These are phyloP conservation scores for Prunella himalayana DNA, from an alignment of 2,113 vertebrate genomes.

Conservation along the genomic window DNA sequence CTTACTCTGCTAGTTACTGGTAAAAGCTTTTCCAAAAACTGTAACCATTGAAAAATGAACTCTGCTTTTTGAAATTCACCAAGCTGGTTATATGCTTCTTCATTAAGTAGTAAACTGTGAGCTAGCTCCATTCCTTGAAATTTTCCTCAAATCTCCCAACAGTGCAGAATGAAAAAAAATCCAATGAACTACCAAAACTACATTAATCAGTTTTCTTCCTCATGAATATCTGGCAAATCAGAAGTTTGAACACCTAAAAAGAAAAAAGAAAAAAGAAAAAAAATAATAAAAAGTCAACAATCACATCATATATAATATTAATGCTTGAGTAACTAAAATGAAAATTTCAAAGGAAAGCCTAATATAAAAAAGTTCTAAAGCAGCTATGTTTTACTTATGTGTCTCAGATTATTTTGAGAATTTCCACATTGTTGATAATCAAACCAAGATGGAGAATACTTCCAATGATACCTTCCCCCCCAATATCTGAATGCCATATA, in stretches of 20 bases:
- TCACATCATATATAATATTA: background rate
- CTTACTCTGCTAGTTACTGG: slow-evolving; percentile 78
- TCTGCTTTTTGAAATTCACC: slow-evolving; percentile 81
- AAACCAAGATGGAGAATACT: slow-evolving; percentile 2
- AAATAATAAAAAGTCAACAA: background rate
- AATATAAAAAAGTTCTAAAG: background rate
- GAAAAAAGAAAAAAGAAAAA: background rate
- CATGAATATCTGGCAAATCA: background rate
- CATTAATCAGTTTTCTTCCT: background rate
- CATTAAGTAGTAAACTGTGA: slow-evolving; percentile 84
- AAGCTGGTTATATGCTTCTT: slow-evolving; percentile 77
- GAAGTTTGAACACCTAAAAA: slow-evolving; percentile 12
- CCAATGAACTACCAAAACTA: background rate
- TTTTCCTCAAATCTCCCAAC: background rate
- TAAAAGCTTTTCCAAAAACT: slow-evolving; percentile 84
- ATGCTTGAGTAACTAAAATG: background rate
- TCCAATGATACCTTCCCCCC: background rate
- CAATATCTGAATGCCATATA: background rate
- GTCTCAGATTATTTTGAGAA: background rate
- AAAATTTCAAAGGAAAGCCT: background rate
- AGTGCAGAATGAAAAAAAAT: background rate
- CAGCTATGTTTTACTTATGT: background rate
- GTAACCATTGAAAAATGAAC: slow-evolving; percentile 88
- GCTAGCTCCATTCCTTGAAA: slow-evolving; percentile 82
- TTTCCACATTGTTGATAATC: background rate